Base-by-base conservation (phyloP, 2,113 vertebrate species). In the Brevimyrus niger region DNA sequence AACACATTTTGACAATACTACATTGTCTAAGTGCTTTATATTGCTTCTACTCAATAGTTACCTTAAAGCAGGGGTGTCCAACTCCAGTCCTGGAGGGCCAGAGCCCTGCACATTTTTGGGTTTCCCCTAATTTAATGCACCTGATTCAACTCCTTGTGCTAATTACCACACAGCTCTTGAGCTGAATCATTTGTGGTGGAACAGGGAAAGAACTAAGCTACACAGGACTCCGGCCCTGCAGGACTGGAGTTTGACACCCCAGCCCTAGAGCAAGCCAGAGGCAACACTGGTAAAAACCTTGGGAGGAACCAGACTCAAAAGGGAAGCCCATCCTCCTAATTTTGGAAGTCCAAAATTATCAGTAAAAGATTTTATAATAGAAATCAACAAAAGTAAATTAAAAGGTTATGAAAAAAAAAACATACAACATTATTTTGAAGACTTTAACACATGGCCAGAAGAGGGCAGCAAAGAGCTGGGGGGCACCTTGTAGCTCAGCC, bases 401-500 rank as follows among this genome's bases (percentile, higher is more conserved):
- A 38, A 84, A 84, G 10, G 35, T 17, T 55, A 27, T 31, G n/a
- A 55, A 87, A 87, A 87, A 17, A 87, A 17, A 21, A 55, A 1
- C 1, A 21, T 53, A 5, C 51, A 53, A 55, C 0, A 21, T 1
- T 53, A 4, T 55, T 55, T 55, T 23, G 51, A 53, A 53, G 3
- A 46, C 86, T 83, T 61, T 51, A 44, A 27, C 53, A 3, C 89
- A n/a, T 19, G 48, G 47, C 76, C 15, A 65, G 17, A 48, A 90
- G 69, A n/a, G 48, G 76, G 88, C 86, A 55, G 84, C 10, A 11
- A 44, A 42, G 21, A 23, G 27, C 7, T 7, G 27, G 7, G 27
- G 13, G 87, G 90, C 80, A 96, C 96, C 96, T 92, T 95, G 95
- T 8, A 96, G 94, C 87, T 96, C 96, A 4, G 96, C 93, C 89